Conservation (phyloP, 2,797 vertebrate genomes). For the Heteromormyrus szaboi region DNA sequence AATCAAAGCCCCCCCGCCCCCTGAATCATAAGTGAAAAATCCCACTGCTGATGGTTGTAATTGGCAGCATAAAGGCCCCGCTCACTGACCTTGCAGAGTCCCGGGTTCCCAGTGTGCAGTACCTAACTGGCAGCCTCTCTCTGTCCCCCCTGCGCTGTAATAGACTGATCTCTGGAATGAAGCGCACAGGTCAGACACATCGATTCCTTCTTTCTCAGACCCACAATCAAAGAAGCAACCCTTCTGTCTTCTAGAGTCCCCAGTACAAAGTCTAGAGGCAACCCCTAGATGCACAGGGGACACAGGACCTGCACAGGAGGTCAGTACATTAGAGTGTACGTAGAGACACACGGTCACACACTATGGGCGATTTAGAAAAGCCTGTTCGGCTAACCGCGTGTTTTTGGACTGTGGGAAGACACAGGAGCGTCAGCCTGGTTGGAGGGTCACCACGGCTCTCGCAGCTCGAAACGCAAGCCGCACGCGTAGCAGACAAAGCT, state of each 20-base stretch:
- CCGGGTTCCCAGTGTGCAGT: slow-evolving; percentile 79
- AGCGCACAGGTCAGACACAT: background rate
- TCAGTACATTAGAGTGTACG: background rate
- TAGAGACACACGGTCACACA: background rate
- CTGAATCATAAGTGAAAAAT: background rate
- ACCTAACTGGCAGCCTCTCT: slow-evolving; percentile 74
- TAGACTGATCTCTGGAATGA: slow-evolving; percentile 51
- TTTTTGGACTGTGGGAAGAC: background rate
- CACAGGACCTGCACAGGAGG: background rate
- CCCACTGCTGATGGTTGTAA: background rate
- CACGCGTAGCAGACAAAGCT: background rate
- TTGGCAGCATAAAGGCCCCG: background rate
- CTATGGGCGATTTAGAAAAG: background rate
- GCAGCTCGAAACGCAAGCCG: background rate
- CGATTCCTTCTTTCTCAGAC: background rate
- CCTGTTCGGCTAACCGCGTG: background rate
- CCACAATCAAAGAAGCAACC: background rate
- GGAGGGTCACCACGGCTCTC: background rate
- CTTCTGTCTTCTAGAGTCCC: background rate
- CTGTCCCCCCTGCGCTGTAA: slow-evolving; percentile 60
- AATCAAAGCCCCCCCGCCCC: background rate
- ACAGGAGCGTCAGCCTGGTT: background rate
- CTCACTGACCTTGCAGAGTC: slow-evolving; percentile 75
- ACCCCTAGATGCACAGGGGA: background rate
- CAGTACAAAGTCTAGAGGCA: background rate